Percentiles rank a stretch among this genome's conserved stretches.
Evolutionary conservation across 2,797 vertebrate genomes (phyloP).

Genomic region (Champsocephalus gunnari): DNA sequence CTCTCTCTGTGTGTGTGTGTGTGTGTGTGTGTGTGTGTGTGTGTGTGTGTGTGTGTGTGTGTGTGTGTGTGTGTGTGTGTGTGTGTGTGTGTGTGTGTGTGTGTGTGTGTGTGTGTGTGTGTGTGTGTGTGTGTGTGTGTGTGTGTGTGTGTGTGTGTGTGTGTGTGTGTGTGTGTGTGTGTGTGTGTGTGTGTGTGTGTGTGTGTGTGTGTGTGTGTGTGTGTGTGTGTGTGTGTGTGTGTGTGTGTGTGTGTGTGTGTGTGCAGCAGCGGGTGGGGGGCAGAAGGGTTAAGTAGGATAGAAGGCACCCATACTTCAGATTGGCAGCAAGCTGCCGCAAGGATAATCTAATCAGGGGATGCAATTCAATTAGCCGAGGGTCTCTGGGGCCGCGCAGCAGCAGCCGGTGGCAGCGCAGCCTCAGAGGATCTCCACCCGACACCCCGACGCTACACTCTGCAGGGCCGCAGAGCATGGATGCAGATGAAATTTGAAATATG

Average conservation of each 20-base stretch:
- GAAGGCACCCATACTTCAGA: constrained; percentile 99
- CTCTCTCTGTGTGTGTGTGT: constrained; percentile 63
- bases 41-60: no score
- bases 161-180: constrained; percentile 51
- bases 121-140: constrained; percentile 56
- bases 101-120: constrained; percentile 51
- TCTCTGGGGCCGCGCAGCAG: constrained; percentile 94
- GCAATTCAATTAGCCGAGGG: constrained; percentile 99
- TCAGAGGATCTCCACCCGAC: constrained; percentile 72
- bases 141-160: constrained; percentile 41
- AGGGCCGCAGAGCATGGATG: constrained; percentile 93
- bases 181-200: constrained; percentile 56
- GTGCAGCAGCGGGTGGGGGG: constrained; percentile 96
- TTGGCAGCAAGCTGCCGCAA: constrained; percentile 99
- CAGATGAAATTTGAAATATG: constrained; percentile 99
- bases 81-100: background rate
- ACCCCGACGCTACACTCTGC: constrained; percentile 83
- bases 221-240: constrained; percentile 51
- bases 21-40: constrained; percentile 1
- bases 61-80: no score
- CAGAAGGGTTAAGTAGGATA: constrained; percentile 99
- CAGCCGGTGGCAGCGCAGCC: constrained; percentile 91
- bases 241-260: constrained; percentile 82
- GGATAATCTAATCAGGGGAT: constrained; percentile 99
- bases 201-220: constrained; percentile 61